Evolutionary conservation across 2,797 vertebrate genomes (phyloP), one percentile per base, ranked within the genome.

Genomic region (Limosa lapponica): DNA sequence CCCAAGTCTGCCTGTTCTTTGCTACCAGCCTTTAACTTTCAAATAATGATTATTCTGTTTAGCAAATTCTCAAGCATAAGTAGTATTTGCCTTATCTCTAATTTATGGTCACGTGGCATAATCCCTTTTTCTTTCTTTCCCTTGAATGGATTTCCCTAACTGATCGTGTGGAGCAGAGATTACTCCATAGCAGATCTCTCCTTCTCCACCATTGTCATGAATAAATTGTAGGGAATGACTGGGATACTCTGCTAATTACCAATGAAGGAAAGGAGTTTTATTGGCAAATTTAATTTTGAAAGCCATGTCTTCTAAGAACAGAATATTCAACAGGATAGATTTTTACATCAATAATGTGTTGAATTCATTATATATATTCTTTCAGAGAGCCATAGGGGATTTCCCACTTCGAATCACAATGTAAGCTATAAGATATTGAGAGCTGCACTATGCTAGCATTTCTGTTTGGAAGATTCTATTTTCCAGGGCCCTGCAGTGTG

Each of bases 341-440:
- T 97, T 97, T 96, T 96, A 85, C 95, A 97, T 96, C 97, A 96
- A 94, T 93, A 95, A 97, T 82, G 49, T 79, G 62, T 75, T 93
- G 81, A 96, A 97, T 75, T 91, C 91, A 96, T 96, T 91, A 89
- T 44, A 89, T 59, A 64, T 77, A 64, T 57, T 72, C 67, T 75
- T 92, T 86, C 83, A 73, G 66, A 90, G 77, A 82, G 41, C 87
- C 87, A 10, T 24, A 34, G 51, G 92, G 90, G 93, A 97, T 90
- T 95, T 97, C 54, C 18, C 48, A 59, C 91, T 96, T 92, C 91
- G 95, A 98, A 94, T 95, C 61, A 91, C 87, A 96, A 67, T 83
- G 59, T 69, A 71, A 90, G 81, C 34, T 58, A 27, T 25, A 66
- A 82, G 87, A 86, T 93, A 78, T 32, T 0, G 34, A 95, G 55